Base-by-base conservation (phyloP, 2,113 vertebrate genomes). In the Ailuropoda melanoleuca region DNA sequence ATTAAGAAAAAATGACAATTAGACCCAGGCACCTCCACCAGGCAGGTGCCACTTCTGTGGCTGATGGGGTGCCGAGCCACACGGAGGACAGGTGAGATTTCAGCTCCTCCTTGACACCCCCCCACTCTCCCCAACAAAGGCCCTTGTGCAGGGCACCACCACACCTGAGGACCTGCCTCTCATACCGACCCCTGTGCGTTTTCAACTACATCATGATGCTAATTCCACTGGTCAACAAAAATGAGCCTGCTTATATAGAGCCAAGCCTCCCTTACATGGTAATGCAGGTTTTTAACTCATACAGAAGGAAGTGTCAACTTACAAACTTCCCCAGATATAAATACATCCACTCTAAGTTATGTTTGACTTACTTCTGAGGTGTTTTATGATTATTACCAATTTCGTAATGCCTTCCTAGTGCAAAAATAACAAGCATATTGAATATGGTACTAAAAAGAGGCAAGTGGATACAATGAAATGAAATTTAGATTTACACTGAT, bases 331-430 rank as follows among this genome's bases (percentile, higher is more conserved):
- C 39, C 77, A 48, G 26, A 6, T 60, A 15, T 86, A 96, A 96
- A 91, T 34, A 26, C 8, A 85, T 85, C 85, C 46, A 58, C 46
- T 85, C 81, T 55, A n/a, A 72, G 29, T 92, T 93, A 92, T 7
- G 3, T 62, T 9, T 86, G 58, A 26, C 31, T 86, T 66, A 78
- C 31, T 74, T 93, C 75, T 37, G 39, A 70, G 12, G 29, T 95
- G 8, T 90, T 82, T 90, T 50, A 56, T 58, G 29, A 75, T 93
- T 60, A 66, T 68, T 70, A 56, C 78, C 55, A 68, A 72, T 86
- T 78, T 96, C 43, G 75, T 23, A 83, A 89, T 87, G 78, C 4
- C 68, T 97, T 86, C 80, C 68, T 55, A 93, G 39, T 83, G 24
- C 46, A 82, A 91, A 88, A 62, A 56, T 84, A 96, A 62, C 37